Evolutionary conservation across 1,140 invertebrate species (phyloP), one percentile per base, ranked within the genome.

Genomic region (Pseudomyrmex gracilis): DNA sequence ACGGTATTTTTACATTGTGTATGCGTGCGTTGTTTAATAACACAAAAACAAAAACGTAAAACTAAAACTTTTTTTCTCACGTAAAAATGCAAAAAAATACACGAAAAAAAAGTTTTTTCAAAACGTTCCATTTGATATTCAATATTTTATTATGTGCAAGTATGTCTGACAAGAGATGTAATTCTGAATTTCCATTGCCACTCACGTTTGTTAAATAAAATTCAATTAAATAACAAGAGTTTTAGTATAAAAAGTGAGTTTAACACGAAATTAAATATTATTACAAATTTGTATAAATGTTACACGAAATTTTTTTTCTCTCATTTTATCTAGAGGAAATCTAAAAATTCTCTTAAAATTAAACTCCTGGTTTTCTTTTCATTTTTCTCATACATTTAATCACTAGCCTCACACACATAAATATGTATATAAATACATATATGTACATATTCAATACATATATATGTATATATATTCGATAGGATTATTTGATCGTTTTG

Each of bases 361-460:
- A 15, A 20, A 57, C 1, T 47, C 20, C 12, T 49, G 34, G 12
- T 51, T 63, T 76, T 13, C n/a, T 20, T 8, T 49, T 22, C 63
- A 74, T 55, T 86, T 83, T 74, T 66, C 17, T 15, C 49, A 20
- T 71, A 24, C 5, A 63, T 87, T 83, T 86, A 86, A 86, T 85
- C 78, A 82, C 43, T 76, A 8, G 43, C 7, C n/a, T 24, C 1
- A 47, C 49, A 76, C 13, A 10, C 9, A 4, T 0, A 12, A 1
- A 3, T 12, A 12, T 10, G 7, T 2, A 13, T 8, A 15, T 24
- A 73, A 34, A 34, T 34, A 34, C 34, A 20, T 1, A 5, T 10
- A 34, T 47, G n/a, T 24, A 34, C 2, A 22, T 43, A n/a, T 53
- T 43, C 12, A 34, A 34, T 34, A 34, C 43, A 20, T 0, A 2